Conservation (phyloP, 2,888 invertebrate genomes). For the Gisinianus flammeolus region DNA sequence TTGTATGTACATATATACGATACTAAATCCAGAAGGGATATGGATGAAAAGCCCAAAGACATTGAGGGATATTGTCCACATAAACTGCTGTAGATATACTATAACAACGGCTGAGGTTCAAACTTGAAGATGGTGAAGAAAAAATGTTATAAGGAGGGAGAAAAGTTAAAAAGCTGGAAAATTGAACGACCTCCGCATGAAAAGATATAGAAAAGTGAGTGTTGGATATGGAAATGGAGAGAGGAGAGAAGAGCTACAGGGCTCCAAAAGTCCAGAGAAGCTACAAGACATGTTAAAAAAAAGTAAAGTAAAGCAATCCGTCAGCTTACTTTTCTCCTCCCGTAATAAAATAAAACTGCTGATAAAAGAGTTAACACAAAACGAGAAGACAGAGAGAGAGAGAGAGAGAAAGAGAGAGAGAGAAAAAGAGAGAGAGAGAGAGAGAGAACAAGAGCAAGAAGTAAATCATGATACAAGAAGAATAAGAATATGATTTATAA, state of each 20-base stretch:
- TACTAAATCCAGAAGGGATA: too few species aligned
- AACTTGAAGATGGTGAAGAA: background rate
- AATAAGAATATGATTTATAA: background rate
- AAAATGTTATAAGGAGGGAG: background rate
- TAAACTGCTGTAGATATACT: background rate
- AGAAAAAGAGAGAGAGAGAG: background rate
- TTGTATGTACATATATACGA: too few species aligned
- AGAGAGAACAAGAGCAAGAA: background rate
- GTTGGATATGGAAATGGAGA: background rate
- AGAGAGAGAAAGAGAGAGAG: background rate
- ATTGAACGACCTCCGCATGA: background rate
- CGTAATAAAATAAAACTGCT: constrained; percentile 9
- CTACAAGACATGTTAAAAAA: background rate
- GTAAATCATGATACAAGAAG: background rate
- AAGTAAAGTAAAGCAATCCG: constrained; percentile 15
- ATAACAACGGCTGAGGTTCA: too few species aligned
- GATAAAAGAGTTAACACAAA: constrained; percentile 22
- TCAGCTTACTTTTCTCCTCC: constrained; percentile 7
- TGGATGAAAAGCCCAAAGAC: too few species aligned
- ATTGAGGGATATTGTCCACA: too few species aligned
- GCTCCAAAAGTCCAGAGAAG: background rate
- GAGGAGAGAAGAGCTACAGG: background rate
- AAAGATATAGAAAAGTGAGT: background rate
- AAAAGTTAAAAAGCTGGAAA: constrained; percentile 21
- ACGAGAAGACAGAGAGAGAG: background rate